A percentile compares a stretch with the other conserved stretches of the same genome.
phyloP scores from a whole-genome alignment of 2,888 invertebrate genomes.

The Scaptodrosophila latifasciaeformis region DNA sequence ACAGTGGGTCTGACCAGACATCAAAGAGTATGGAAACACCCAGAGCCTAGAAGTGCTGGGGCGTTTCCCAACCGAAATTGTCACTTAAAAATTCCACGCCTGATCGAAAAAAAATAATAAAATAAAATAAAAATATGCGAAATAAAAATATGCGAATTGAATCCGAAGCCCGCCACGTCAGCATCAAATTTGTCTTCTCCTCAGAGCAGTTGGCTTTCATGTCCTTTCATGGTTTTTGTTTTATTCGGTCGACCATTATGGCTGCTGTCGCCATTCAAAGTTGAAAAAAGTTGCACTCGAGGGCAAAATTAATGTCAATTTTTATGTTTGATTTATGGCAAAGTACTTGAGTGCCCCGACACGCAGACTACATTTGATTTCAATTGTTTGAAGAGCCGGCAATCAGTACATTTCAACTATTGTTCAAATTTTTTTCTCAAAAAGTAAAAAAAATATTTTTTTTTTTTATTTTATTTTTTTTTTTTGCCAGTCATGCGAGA shows the following conservation, averaged over 20 bases:
- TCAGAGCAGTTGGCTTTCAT: background rate
- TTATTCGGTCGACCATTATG: background rate
- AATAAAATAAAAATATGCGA: no score
- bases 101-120: slow-evolving; percentile 57
- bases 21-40: no score
- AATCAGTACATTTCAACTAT: background rate
- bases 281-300: slow-evolving; percentile 1
- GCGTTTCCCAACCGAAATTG: slow-evolving; percentile 23
- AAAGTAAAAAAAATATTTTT: background rate
- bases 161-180: slow-evolving; percentile 7
- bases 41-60: slow-evolving; percentile 6
- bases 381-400: slow-evolving; percentile 33
- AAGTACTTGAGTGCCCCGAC: slow-evolving; percentile 43
- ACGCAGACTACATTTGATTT: slow-evolving; percentile 59
- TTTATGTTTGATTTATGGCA: slow-evolving; percentile 64
- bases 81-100: slow-evolving; percentile 63
- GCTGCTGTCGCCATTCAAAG: background rate
- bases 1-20: background rate
- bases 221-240: background rate
- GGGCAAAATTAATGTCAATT: slow-evolving; percentile 65
- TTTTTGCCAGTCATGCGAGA: no score
- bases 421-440: background rate
- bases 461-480: background rate
- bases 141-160: slow-evolving; percentile 9
- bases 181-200: background rate